These are phyloP conservation scores for Alaudala cheleensis DNA, from an alignment of 2,113 vertebrate genomes.

Conservation along the genomic window DNA sequence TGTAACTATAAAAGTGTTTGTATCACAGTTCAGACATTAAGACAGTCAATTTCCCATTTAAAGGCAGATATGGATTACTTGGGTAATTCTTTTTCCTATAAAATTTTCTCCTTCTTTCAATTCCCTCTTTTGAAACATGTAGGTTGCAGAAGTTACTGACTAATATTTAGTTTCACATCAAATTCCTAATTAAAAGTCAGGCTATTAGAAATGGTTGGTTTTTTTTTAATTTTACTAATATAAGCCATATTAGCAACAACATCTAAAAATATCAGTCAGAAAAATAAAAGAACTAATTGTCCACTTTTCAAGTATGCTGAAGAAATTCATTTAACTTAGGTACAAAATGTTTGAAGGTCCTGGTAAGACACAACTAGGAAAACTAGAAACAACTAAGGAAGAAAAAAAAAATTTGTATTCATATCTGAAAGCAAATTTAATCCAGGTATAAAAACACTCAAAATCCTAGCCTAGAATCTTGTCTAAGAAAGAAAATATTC, in stretches of 20 bases:
- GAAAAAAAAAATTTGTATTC: too few species aligned
- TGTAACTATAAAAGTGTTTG: background rate
- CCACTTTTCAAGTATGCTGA: background rate
- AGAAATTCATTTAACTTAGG: background rate
- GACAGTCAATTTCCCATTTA: background rate
- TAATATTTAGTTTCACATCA: background rate
- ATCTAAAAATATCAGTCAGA: background rate
- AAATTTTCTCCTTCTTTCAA: background rate
- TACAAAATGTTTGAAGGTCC: background rate
- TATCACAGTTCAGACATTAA: background rate
- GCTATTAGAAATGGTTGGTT: background rate
- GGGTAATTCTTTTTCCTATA: background rate
- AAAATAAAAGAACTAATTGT: background rate
- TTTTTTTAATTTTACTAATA: background rate
- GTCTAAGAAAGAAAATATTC: background rate
- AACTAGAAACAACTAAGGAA: background rate
- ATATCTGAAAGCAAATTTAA: background rate
- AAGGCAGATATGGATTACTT: background rate
- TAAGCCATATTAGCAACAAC: background rate
- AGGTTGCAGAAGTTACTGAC: background rate
- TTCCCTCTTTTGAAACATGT: background rate
- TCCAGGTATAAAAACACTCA: background rate
- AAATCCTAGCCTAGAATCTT: background rate
- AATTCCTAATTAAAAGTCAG: background rate
- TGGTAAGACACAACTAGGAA: background rate